Evolutionary conservation across 2,113 vertebrate species (phyloP).

Genomic region (Hypomesus transpacificus): DNA sequence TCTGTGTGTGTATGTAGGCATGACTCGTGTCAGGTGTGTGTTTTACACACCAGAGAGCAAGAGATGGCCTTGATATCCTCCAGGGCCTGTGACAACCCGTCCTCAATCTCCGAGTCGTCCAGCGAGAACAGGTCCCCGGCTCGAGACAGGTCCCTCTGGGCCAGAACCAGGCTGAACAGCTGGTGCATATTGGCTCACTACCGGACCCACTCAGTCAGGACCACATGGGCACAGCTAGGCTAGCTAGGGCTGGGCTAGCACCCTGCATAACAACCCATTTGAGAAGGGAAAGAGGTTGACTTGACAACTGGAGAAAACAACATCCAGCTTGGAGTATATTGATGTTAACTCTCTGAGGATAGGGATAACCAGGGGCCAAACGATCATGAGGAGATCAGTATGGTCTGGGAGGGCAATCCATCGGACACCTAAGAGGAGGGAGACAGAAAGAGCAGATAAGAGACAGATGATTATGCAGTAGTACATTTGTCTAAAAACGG

Average conservation of each 20-base stretch:
- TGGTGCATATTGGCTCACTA: slow-evolving; percentile 83
- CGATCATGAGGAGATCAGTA: too few species aligned
- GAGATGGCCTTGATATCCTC: slow-evolving; percentile 91
- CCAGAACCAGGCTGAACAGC: slow-evolving; percentile 81
- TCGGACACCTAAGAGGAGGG: too few species aligned
- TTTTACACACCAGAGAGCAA: slow-evolving; percentile 82
- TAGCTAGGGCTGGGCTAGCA: slow-evolving; percentile 17
- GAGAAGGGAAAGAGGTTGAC: not conserved
- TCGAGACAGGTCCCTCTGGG: not conserved
- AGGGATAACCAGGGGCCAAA: too few species aligned
- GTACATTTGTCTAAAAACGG: too few species aligned
- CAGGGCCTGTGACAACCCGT: slow-evolving; percentile 87
- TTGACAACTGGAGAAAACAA: not conserved
- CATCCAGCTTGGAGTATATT: too few species aligned
- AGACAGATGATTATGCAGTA: too few species aligned
- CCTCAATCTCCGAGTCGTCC: slow-evolving; percentile 88
- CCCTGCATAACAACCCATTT: slow-evolving; percentile 30
- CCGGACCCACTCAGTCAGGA: slow-evolving; percentile 1
- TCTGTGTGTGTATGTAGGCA: not conserved
- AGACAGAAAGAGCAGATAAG: too few species aligned
- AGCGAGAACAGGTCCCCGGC: slow-evolving; percentile 76
- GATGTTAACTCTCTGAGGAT: too few species aligned
- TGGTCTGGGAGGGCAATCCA: too few species aligned
- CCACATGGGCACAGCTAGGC: slow-evolving; percentile 18
- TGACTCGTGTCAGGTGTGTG: not conserved